These are phyloP conservation scores for Orthosia gothica DNA, from an alignment of 2,888 invertebrate species.

Conservation along the genomic window DNA sequence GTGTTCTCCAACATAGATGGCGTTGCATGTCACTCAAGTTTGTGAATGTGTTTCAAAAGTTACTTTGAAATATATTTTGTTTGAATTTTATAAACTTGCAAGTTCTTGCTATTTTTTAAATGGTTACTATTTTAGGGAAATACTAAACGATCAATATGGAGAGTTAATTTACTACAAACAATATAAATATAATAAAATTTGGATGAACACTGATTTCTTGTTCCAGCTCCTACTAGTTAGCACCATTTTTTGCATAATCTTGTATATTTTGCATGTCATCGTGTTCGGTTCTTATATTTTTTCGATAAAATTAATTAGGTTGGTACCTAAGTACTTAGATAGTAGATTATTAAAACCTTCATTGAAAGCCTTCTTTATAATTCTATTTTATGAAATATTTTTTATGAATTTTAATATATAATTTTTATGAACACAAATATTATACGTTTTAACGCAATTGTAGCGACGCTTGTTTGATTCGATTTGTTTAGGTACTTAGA, in stretches of 20 bases:
- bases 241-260: no score
- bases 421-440: no score
- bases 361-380: no score
- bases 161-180: background rate
- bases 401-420: no score
- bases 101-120: background rate
- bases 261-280: no score
- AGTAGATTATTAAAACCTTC: no score
- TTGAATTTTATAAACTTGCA: constrained; percentile 20
- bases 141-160: no score
- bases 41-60: constrained; percentile 29
- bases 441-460: background rate
- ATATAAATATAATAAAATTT: no score
- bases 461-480: background rate
- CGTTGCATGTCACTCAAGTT: constrained; percentile 71
- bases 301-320: no score
- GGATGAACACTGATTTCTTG: background rate
- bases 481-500: background rate
- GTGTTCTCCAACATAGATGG: constrained; percentile 79
- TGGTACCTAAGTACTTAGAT: no score
- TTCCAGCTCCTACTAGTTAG: background rate
- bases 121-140: background rate
- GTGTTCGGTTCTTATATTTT: no score
- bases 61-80: constrained; percentile 33
- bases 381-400: no score